Percentiles rank a stretch among this genome's conserved stretches.
These are phyloP conservation scores for Phainopepla nitens DNA, from an alignment of 2,113 vertebrate genomes.

Conservation along the genomic window DNA sequence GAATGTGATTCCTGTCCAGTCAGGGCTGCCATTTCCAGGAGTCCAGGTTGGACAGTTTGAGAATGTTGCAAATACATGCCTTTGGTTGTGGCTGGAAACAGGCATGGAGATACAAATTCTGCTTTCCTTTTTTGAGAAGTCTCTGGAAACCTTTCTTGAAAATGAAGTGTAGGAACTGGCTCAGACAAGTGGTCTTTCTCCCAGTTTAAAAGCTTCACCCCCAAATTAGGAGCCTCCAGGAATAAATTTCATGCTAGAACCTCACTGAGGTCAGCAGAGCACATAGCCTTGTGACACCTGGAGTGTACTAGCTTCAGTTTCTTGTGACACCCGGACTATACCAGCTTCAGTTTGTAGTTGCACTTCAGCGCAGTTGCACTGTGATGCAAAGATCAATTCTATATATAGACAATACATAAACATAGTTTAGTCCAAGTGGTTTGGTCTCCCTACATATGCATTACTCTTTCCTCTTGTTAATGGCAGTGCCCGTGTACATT, in stretches of 20 bases:
- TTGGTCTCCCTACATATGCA: neutral
- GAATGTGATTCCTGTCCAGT: neutral
- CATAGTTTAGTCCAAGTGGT: neutral
- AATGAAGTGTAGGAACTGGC: neutral
- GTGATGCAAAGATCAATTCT: neutral
- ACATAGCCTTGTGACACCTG: accelerated
- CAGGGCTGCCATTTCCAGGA: neutral
- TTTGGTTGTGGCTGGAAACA: neutral
- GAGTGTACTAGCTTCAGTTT: neutral
- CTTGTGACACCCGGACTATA: neutral
- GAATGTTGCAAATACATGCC: neutral
- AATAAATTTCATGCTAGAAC: neutral
- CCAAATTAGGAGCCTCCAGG: neutral
- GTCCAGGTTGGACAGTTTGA: neutral
- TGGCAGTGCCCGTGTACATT: neutral
- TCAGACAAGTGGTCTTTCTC: neutral
- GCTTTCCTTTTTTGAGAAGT: neutral
- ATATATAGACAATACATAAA: neutral
- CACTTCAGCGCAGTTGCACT: too few species aligned
- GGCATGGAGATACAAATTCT: neutral
- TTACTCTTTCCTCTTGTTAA: neutral
- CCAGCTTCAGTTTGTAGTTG: neutral
- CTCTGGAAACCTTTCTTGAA: neutral
- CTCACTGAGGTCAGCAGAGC: neutral
- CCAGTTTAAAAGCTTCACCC: neutral